Percentiles rank a stretch among this genome's conserved stretches.
These are phyloP conservation scores for Plebejus argus DNA, from an alignment of 2,888 invertebrate genomes.

Conservation along the genomic window DNA sequence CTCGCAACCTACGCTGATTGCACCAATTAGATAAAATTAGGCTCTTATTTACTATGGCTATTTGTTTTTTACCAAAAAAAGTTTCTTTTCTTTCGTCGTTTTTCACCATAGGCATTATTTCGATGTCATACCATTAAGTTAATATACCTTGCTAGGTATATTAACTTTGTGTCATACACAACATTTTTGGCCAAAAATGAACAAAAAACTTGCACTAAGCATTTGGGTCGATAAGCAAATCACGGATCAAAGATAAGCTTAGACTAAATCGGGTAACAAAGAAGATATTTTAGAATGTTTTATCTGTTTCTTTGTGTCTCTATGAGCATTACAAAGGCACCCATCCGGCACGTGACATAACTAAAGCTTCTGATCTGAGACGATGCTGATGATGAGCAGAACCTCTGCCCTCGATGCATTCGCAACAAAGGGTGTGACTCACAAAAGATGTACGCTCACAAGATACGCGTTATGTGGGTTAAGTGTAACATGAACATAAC, in stretches of 20 bases:
- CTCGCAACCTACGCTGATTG: no score
- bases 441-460: constrained; percentile 4
- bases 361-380: not conserved
- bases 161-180: no score
- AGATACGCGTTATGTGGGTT: not conserved
- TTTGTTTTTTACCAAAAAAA: no score
- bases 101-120: no score
- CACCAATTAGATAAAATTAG: no score
- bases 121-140: no score
- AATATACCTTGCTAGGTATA: no score
- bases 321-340: not conserved
- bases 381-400: not conserved
- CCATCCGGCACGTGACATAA: not conserved
- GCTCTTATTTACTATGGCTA: no score
- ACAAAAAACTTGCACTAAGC: not conserved
- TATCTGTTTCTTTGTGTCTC: not conserved
- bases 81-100: no score
- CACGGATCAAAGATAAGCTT: not conserved
- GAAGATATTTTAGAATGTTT: not conserved
- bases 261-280: not conserved
- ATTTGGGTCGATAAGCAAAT: not conserved
- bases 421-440: not conserved
- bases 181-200: no score
- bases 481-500: not conserved
- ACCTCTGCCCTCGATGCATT: not conserved